Evolutionary conservation across 2,113 vertebrate species (phyloP).

Genomic region (Ramphastos sulfuratus): DNA sequence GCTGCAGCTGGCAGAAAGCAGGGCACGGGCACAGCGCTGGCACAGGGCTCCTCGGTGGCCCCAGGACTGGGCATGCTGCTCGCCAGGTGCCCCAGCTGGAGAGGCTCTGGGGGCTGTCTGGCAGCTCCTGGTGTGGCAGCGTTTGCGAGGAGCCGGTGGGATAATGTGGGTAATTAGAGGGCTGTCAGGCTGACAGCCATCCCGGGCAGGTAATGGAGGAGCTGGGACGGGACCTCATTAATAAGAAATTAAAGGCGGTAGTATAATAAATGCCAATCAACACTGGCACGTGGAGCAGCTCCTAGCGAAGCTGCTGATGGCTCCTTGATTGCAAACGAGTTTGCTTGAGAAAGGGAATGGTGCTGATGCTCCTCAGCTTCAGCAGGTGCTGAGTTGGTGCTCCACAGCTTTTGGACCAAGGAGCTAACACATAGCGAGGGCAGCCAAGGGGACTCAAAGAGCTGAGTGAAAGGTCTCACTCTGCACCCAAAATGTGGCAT

Average conservation of each 20-base stretch:
- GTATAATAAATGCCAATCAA: neutral
- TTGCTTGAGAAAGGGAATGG: accelerated
- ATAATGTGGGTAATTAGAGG: neutral
- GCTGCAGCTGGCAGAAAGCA: neutral
- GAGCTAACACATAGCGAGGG: neutral
- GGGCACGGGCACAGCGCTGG: neutral
- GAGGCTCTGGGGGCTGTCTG: neutral
- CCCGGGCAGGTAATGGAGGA: neutral
- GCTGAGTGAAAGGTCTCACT: no score
- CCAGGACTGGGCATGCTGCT: accelerated
- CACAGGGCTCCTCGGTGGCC: neutral
- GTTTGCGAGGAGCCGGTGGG: accelerated
- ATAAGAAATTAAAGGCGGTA: neutral
- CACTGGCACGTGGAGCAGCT: neutral
- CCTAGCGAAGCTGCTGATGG: neutral
- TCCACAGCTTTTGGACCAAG: neutral
- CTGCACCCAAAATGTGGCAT: neutral
- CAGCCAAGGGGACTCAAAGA: no score
- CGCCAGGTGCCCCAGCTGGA: accelerated
- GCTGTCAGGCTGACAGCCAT: neutral
- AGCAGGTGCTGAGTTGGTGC: accelerated
- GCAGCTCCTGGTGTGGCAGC: neutral
- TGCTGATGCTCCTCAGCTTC: accelerated
- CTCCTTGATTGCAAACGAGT: neutral
- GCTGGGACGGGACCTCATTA: neutral